phyloP scores from a whole-genome alignment of 2,113 vertebrate genomes.

The Sphyrna mokarran region DNA sequence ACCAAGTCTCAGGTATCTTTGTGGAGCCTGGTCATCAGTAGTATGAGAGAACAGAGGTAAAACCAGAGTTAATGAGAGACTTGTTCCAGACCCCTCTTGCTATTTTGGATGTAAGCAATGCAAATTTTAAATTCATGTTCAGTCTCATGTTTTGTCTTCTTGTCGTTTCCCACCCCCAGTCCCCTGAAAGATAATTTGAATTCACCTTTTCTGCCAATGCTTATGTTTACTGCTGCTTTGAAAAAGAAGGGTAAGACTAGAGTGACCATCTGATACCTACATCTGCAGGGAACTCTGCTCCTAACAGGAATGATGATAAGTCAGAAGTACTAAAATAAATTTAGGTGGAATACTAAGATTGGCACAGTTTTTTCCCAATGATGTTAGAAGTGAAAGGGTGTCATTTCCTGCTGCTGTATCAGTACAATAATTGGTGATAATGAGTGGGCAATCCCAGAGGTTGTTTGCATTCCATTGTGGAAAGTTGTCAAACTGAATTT shows the following conservation, averaged over 20 bases:
- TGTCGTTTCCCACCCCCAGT: not conserved
- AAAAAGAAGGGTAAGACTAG: not conserved
- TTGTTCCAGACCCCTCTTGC: not conserved
- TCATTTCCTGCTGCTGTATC: not conserved
- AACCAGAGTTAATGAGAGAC: not conserved
- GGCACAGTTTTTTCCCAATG: not conserved
- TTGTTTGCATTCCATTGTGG: not conserved
- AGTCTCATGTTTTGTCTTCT: not conserved
- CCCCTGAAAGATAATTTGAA: not conserved
- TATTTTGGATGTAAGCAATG: not conserved
- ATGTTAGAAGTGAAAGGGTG: not conserved
- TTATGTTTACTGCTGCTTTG: not conserved
- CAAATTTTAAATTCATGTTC: not conserved
- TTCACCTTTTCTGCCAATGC: not conserved
- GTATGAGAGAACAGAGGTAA: not conserved
- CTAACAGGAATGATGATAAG: not conserved
- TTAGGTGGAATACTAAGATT: not conserved
- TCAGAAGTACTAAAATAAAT: not conserved
- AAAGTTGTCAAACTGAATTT: not conserved
- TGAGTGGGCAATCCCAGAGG: not conserved
- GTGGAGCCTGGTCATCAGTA: not conserved
- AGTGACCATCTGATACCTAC: not conserved
- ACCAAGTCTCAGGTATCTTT: not conserved
- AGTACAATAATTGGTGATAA: not conserved
- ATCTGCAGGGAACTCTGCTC: not conserved